phyloP scores from a whole-genome alignment of 1,140 invertebrate species.

The Pseudomyrmex sp. region DNA sequence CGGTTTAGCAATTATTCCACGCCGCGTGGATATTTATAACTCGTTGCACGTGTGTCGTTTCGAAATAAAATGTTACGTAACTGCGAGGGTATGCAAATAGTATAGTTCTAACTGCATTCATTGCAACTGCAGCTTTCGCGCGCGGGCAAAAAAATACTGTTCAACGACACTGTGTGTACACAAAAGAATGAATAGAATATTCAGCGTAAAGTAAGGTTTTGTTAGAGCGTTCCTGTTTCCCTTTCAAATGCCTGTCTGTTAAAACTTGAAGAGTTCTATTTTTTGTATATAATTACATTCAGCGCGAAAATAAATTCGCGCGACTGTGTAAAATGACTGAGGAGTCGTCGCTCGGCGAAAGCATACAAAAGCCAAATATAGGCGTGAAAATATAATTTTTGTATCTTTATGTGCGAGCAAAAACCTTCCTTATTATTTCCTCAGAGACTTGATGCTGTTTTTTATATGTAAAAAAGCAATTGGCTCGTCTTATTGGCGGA shows the following conservation, averaged over 20 bases:
- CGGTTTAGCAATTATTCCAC: slow-evolving; percentile 32
- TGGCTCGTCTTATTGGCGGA: background rate
- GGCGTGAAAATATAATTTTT: background rate
- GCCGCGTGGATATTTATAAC: slow-evolving; percentile 13
- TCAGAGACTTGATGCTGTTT: background rate
- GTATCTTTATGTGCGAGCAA: too few relatives aligned
- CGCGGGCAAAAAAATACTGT: slow-evolving; percentile 21
- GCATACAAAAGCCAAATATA: background rate
- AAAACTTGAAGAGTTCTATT: background rate
- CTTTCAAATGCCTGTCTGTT: slow-evolving; percentile 20
- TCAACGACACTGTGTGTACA: slow-evolving; percentile 16
- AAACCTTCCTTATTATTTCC: background rate
- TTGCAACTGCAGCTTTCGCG: slow-evolving; percentile 43
- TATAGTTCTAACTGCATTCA: slow-evolving; percentile 32
- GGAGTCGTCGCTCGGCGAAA: background rate
- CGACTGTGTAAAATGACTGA: background rate
- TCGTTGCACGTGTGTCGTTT: background rate
- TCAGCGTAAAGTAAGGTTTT: slow-evolving; percentile 31
- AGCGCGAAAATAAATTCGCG: background rate
- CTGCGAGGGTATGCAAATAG: slow-evolving; percentile 49
- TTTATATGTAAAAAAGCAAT: background rate
- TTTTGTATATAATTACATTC: slow-evolving; percentile 16
- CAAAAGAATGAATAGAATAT: slow-evolving; percentile 54
- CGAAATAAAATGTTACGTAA: slow-evolving; percentile 40
- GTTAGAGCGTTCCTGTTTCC: background rate